Conservation (phyloP, 2,113 vertebrate genomes). For the Glaucomys volans region DNA sequence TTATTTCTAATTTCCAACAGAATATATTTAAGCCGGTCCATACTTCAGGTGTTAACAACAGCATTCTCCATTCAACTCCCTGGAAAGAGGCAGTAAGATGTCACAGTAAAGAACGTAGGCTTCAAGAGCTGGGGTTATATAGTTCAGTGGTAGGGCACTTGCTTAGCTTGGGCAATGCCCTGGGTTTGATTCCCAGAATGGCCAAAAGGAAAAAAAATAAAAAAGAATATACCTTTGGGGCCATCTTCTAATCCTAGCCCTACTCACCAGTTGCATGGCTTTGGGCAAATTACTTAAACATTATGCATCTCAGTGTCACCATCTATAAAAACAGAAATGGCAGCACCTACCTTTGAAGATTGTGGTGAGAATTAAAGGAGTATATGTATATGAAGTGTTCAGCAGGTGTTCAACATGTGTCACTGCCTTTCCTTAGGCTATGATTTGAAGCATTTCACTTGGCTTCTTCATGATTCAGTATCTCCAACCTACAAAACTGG, state of each 20-base stretch:
- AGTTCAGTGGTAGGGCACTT: not conserved
- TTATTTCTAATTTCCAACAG: constrained; percentile 34
- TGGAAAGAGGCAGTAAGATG: not conserved
- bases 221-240: not conserved
- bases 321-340: constrained; percentile 19
- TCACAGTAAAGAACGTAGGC: constrained; percentile 1
- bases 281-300: not conserved
- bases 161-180: not conserved
- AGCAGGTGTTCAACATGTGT: not conserved
- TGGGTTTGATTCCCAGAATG: not conserved
- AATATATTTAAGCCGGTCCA: constrained; percentile 3
- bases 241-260: not conserved
- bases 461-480: not conserved
- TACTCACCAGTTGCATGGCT: not conserved
- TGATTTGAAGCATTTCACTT: constrained; percentile 17
- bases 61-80: not conserved
- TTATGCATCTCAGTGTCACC: not conserved
- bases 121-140: not conserved
- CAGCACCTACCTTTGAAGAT: not conserved
- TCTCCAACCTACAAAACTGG: not conserved
- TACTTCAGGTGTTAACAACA: constrained; percentile 13
- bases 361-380: too few species aligned
- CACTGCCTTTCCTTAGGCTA: not conserved
- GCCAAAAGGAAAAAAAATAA: not conserved
- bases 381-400: not conserved